Evolutionary conservation across 1,140 invertebrate genomes (phyloP).

Genomic region (Drosophila lini): DNA sequence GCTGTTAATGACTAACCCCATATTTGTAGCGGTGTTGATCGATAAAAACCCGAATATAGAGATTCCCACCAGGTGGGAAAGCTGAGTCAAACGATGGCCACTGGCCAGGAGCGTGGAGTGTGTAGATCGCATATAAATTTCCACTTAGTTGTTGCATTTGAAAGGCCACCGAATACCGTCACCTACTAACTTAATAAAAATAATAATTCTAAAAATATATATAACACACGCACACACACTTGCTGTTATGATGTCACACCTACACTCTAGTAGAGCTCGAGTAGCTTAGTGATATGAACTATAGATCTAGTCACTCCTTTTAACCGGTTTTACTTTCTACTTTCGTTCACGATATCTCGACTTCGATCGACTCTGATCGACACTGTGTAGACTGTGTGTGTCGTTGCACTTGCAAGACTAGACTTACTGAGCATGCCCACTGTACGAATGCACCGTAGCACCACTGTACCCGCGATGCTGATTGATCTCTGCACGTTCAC

Average conservation of each 20-base stretch:
- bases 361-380: constrained; percentile 19
- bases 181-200: constrained; percentile 8
- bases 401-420: constrained; percentile 55
- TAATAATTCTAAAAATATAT: not conserved
- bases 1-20: constrained; percentile 28
- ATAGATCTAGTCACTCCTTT: constrained; percentile 38
- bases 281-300: constrained; percentile 17
- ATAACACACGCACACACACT: not conserved
- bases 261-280: constrained; percentile 21
- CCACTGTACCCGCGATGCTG: constrained; percentile 39
- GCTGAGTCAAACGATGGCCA: constrained; percentile 4
- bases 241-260: constrained; percentile 18
- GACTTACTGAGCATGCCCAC: constrained; percentile 41
- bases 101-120: constrained; percentile 39
- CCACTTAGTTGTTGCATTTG: constrained; percentile 35
- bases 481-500: constrained; percentile 67
- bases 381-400: constrained; percentile 51
- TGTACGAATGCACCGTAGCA: constrained; percentile 46
- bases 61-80: not conserved
- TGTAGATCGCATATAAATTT: constrained; percentile 39
- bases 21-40: constrained; percentile 4
- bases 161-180: constrained; percentile 16
- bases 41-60: constrained; percentile 14
- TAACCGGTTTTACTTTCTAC: constrained; percentile 64
- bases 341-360: constrained; percentile 51